Evolutionary conservation across 2,797 vertebrate species (phyloP).

Genomic region (Enteromius anoplus): DNA sequence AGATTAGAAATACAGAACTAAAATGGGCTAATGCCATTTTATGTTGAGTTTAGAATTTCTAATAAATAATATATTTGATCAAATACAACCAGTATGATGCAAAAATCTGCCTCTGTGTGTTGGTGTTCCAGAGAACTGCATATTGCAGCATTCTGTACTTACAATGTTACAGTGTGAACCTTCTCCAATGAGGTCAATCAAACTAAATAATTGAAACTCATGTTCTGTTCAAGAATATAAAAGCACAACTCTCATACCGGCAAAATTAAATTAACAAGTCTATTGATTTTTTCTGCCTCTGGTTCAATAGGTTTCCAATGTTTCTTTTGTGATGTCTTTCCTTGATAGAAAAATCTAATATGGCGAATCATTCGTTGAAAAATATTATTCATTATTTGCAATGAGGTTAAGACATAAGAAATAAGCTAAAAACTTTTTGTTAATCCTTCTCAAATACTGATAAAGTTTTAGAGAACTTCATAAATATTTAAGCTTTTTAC

Average conservation of each 20-base stretch:
- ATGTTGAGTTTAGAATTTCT: neutral
- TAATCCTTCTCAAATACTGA: conserved; percentile 11
- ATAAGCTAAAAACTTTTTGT: neutral
- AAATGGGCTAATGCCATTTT: neutral
- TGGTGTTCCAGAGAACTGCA: neutral
- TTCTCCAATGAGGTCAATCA: conserved; percentile 3
- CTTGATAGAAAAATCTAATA: conserved; percentile 18
- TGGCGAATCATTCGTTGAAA: neutral
- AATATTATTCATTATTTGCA: neutral
- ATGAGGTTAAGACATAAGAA: neutral
- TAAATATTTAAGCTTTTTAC: conserved; percentile 2
- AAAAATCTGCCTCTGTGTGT: neutral
- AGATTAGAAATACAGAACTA: neutral
- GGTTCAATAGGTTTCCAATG: neutral
- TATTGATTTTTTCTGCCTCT: neutral
- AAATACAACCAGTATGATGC: neutral
- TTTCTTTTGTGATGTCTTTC: neutral
- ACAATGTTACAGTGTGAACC: neutral
- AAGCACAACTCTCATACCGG: neutral
- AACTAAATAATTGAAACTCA: neutral
- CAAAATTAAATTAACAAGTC: neutral
- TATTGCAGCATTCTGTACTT: neutral
- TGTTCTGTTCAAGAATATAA: neutral
- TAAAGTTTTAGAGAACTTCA: neutral
- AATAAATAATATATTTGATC: neutral